Conservation (phyloP, 53 echinoderm and acorn worm genomes). For the Pentamera pediparva region DNA sequence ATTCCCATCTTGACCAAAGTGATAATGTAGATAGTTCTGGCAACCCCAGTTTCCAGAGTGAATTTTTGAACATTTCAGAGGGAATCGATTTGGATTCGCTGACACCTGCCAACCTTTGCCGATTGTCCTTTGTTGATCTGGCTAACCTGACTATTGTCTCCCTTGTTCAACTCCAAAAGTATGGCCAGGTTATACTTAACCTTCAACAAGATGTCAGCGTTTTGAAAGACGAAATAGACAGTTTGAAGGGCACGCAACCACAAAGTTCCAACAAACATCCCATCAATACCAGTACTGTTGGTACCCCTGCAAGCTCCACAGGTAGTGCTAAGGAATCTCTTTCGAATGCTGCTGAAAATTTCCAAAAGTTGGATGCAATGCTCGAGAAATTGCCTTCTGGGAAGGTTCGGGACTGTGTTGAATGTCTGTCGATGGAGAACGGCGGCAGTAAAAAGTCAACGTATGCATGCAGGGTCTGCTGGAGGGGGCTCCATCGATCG, state of each 20-base stretch:
- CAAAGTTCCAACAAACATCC: constrained; percentile 23
- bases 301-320: neutral
- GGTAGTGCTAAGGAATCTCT: constrained; percentile 10
- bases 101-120: constrained; percentile 39
- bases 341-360: constrained; percentile 16
- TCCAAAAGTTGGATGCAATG: constrained; percentile 28
- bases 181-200: constrained; percentile 26
- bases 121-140: constrained; percentile 33
- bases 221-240: constrained; percentile 23
- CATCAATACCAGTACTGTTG: neutral
- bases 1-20: constrained; percentile 34
- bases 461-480: constrained; percentile 18
- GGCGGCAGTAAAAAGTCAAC: neutral
- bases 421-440: constrained; percentile 8
- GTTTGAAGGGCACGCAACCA: constrained; percentile 10
- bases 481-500: constrained; percentile 18
- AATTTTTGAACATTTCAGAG: constrained; percentile 31
- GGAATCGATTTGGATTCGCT: constrained; percentile 31
- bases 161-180: constrained; percentile 33
- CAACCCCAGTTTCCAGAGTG: constrained; percentile 24
- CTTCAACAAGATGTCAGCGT: constrained; percentile 29
- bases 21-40: constrained; percentile 27
- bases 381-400: constrained; percentile 25
- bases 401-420: constrained; percentile 25
- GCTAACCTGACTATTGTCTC: constrained; percentile 32